Evolutionary conservation across 2,888 invertebrate genomes (phyloP), one percentile per base, ranked within the genome.

Genomic region (Cheilosia grossa): DNA sequence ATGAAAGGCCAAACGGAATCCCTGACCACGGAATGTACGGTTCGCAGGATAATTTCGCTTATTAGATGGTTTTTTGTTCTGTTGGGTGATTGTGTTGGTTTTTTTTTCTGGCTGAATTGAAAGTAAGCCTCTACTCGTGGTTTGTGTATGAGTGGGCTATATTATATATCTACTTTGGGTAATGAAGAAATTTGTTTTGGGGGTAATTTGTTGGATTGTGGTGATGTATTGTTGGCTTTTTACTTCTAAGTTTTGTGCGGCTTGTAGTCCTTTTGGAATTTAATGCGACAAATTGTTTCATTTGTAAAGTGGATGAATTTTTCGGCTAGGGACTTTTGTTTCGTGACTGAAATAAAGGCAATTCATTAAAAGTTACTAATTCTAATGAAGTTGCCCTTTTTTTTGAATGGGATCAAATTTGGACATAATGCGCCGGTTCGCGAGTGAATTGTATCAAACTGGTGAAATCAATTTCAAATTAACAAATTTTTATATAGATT

Each of bases 21-120:
- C 58, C 64, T 66, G 70, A 77, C 77, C 75, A 77, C 77, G 64
- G 47, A 77, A 77, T 72, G 27, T 66, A 72, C 61, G 82, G 49
- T 72, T 72, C 77, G 64, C n/a, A 70, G 70, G 59, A 82, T 82
- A 82, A 82, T 82, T 82, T 82, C 27, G 47, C 77, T 82, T 82
- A 82, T 82, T 82, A 82, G 77, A 77, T 77, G 66, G 58, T 58
- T 64, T 64, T 58, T 69, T 67, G 56, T 67, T 61, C 13, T 37
- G 10, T 27, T 66, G 59, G 47, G n/a, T 53, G 51, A 19, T 40
- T 49, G 19, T 51, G 37, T 13, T 37, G 13, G 17, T 30, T 21
- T 64, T 30, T 59, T 33, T 64, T 24, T 27, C 19, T 73, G 42
- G 51, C 40, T 51, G 4, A 80, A 74, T 21, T 61, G 24, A 73